Conservation (phyloP, 2,797 vertebrate genomes). For the Myotis pilosus region DNA sequence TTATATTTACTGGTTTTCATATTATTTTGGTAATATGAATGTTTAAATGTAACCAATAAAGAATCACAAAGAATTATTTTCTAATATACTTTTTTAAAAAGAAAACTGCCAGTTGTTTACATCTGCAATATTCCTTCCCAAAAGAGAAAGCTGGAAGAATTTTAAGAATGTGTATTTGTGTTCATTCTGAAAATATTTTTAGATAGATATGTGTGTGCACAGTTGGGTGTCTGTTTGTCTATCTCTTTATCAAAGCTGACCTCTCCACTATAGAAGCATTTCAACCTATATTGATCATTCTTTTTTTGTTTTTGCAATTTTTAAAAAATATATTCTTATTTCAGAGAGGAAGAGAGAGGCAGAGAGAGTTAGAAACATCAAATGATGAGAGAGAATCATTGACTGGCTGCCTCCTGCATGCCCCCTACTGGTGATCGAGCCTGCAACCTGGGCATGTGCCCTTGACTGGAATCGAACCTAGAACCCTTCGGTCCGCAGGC, state of each 20-base stretch:
- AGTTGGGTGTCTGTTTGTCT: not conserved
- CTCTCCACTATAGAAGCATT: not conserved
- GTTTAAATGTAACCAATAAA: constrained; percentile 16
- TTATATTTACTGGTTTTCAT: not conserved
- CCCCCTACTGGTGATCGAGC: too few relatives aligned
- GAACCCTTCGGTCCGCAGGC: too few relatives aligned
- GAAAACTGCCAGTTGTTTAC: constrained; percentile 7
- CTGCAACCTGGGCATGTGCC: too few relatives aligned
- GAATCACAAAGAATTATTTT: constrained; percentile 7
- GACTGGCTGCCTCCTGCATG: too few relatives aligned
- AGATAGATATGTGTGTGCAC: not conserved
- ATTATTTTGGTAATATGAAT: not conserved
- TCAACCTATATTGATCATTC: not conserved
- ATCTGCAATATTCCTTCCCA: not conserved
- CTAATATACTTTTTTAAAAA: constrained; percentile 4
- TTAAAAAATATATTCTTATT: too few relatives aligned
- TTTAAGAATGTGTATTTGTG: not conserved
- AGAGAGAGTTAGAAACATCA: too few relatives aligned
- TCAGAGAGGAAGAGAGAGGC: too few relatives aligned
- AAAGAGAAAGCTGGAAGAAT: constrained; percentile 11
- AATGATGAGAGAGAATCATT: too few relatives aligned
- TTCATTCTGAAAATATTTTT: constrained; percentile 44
- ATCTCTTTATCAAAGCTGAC: not conserved
- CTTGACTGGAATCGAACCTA: too few relatives aligned
- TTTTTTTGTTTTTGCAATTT: not conserved